Evolutionary conservation across 1,140 invertebrate genomes (phyloP), one percentile per base, ranked within the genome.

Genomic region (Microplitis mediator): DNA sequence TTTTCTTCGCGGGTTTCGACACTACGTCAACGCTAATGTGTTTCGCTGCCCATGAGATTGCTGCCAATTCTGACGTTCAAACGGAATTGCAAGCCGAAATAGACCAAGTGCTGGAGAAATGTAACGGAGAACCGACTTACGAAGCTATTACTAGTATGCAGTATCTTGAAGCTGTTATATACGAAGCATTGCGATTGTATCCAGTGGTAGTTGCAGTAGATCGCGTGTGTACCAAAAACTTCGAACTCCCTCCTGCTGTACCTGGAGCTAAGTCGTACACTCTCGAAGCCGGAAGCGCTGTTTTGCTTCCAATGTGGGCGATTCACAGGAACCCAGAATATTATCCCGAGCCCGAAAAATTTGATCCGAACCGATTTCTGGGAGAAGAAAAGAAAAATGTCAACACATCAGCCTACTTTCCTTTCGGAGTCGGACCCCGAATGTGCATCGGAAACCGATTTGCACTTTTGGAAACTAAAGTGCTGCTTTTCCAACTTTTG

Each of bases 1-100:
- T 91, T 79, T 88, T 91, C 61, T 75, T 90, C 4, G 91, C 89
- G 61, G 89, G 90, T 23, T 91, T 86, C 77, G 90, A 93, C 66
- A 92, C 91, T 0, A 90, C 90, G 0, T 88, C 90, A 0, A 88
- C 86, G 1, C 81, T 89, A 0, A 84, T 92, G 4, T 84, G 87
- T 31, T 90, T 86, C 72, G 81, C 87, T 0, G 69, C 88, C 2
- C 90, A 90, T 75, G 83, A 89, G 72, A 82, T 93, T 11, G 89
- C 91, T 0, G 77, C 81, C 16, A 81, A 92, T 78, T 88, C 86
- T 2, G 87, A 90, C 1, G 81, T 89, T 9, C 91, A 93, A 77
- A 81, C 88, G 2, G 87, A 85, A 77, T 75, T 91, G 3, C 86
- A 88, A 34, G 79, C 87, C 13, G 91, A 92, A 80, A 87, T 93